Evolutionary conservation across 2,888 invertebrate species (phyloP), one percentile per base, ranked within the genome.

Genomic region (Dynastes maya): DNA sequence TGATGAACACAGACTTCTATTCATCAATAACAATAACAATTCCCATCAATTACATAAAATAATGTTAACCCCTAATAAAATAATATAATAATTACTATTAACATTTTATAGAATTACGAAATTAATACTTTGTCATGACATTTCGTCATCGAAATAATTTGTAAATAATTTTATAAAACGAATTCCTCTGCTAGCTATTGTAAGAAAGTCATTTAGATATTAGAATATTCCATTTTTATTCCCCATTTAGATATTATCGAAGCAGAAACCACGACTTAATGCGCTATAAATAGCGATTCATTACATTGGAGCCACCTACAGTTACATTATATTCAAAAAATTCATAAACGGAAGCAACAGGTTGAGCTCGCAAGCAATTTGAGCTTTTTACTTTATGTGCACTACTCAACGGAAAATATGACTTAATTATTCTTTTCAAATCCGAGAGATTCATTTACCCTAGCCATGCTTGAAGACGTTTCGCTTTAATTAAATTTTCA

Each of bases 311-410:
- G 40, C 68, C 40, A 29, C 67, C 37, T 45, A 49, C 51, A 40
- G 68, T 37, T 55, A 71, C 55, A 53, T 37, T 55, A 29, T 58
- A 68, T 68, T 68, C 51, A 68, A 71, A 65, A 68, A 71, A 71
- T 55, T 71, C 53, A 71, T 71, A 71, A 37, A 58, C 55, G 8
- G 32, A 53, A 55, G 71, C 71, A 71, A 71, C 53, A 71, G 71
- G 71, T 71, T 53, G 37, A 58, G 55, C 37, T 71, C 37, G 71
- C 71, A 71, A 22, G 71, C 71, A 71, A 58, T 71, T 55, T 70
- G 22, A 71, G 22, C 6, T 55, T 55, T 65, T 55, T 55, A 49
- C 55, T 32, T 37, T 71, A 71, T 37, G 55, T 51, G 55, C 29
- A 53, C 70, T 55, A 58, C 22, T 71, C 49, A 55, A n/a, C 16